Evolutionary conservation across 2,888 invertebrate genomes (phyloP), one percentile per base, ranked within the genome.

Genomic region (Dryadula phaetusa): DNA sequence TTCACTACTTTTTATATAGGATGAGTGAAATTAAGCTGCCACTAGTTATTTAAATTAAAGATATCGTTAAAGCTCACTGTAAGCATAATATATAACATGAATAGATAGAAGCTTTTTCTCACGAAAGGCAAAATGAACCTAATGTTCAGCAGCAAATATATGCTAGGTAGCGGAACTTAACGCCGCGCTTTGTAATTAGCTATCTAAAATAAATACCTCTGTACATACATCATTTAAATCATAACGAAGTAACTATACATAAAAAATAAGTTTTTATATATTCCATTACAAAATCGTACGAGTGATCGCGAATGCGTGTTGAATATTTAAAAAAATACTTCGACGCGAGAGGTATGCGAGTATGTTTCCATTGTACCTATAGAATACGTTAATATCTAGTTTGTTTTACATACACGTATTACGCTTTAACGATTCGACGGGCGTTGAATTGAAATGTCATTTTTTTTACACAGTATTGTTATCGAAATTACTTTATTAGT

Each of bases 291-390:
- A 56, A 20, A 34, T 37, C 54, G 37, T 22, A 37, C 56, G 40
- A 56, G 37, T 40, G 56, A 56, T 56, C 20, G 40, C n/a, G 22
- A 56, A 56, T 56, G 54, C n/a, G 22, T 16, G 40, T 40, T 56
- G 56, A 40, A 56, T 56, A 40, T 56, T 56, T 56, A 56, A 56
- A 56, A 28, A 49, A 56, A 56, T 22, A 56, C 56, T 40, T 56
- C 40, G 40, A 25, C n/a, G 56, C 56, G 37, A 25, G 37, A 56
- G 37, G 40, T 56, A 12, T 32, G 52, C 7, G 25, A 47, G 49
- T 49, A 25, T 25, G 40, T 56, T 56, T 56, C 40, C 56, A 56
- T 56, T 56, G 40, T 40, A 28, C 2, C 42, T 42, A 25, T 40
- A 22, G 54, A 37, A 37, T 8, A 12, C 37, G 37, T 37, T 4